Evolutionary conservation across 1,140 invertebrate genomes (phyloP).

Genomic region (Pectinophora gossypiella): DNA sequence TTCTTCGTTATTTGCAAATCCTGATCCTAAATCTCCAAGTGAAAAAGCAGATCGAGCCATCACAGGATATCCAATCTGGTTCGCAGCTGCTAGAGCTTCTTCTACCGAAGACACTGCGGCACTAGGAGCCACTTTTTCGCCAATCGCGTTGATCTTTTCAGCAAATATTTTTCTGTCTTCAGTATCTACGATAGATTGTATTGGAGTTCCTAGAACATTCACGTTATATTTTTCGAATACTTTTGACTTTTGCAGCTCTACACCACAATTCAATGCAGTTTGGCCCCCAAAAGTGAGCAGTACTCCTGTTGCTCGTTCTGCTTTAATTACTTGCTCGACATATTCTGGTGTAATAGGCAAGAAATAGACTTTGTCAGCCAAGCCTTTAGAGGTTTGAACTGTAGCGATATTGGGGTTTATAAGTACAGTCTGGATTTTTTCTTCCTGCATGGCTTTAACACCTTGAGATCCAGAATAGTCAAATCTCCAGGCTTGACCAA

Average conservation of each 20-base stretch:
- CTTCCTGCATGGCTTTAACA: constrained; percentile 97
- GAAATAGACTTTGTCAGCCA: constrained; percentile 99
- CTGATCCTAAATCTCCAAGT: constrained; percentile 96
- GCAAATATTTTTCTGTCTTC: constrained; percentile 98
- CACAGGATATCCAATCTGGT: constrained; percentile 94
- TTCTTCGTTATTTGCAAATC: constrained; percentile 94
- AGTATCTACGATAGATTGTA: constrained; percentile 96
- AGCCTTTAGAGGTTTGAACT: constrained; percentile 98
- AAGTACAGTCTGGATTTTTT: constrained; percentile 94
- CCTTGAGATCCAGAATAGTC: constrained; percentile 95
- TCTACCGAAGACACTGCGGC: constrained; percentile 91
- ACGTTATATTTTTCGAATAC: constrained; percentile 93
- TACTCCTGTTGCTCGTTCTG: constrained; percentile 96
- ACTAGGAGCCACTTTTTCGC: constrained; percentile 96
- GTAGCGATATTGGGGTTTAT: constrained; percentile 99
- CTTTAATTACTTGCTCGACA: constrained; percentile 97
- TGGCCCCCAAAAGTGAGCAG: constrained; percentile 98
- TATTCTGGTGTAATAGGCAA: constrained; percentile 96
- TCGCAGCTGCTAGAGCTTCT: constrained; percentile 91
- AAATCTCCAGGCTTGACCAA: constrained; percentile 99
- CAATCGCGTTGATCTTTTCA: constrained; percentile 91
- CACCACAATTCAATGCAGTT: constrained; percentile 98
- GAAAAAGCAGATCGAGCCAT: constrained; percentile 97
- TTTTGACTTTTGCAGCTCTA: constrained; percentile 89
- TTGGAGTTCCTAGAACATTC: constrained; percentile 93